phyloP scores from a whole-genome alignment of 1,140 invertebrate species.

The Mylabris phalerata region DNA sequence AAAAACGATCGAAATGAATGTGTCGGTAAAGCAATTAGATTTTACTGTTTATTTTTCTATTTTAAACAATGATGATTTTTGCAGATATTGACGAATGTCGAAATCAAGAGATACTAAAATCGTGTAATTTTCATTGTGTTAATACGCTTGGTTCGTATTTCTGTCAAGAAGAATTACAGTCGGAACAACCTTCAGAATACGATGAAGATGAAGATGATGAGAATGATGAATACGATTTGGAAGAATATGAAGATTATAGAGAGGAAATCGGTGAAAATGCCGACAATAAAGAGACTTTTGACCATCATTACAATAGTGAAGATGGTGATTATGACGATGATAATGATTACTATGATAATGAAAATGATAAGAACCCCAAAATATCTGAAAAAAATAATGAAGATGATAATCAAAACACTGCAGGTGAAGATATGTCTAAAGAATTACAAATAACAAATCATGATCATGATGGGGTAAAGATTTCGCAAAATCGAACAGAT shows the following conservation, averaged over 20 bases:
- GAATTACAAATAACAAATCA: too few species aligned
- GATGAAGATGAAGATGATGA: constrained; percentile 10
- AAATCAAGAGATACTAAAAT: constrained; percentile 7
- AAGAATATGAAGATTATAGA: constrained; percentile 23
- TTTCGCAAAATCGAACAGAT: too few species aligned
- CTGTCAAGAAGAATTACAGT: not conserved
- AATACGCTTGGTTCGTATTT: constrained; percentile 26
- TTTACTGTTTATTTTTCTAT: not conserved
- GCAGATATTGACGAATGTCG: constrained; percentile 74
- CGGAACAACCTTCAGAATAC: constrained; percentile 18
- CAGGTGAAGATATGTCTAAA: too few species aligned
- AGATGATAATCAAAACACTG: too few species aligned
- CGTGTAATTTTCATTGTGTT: constrained; percentile 17
- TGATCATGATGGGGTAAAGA: too few species aligned
- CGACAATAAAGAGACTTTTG: not conserved
- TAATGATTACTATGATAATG: not conserved
- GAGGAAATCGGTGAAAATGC: constrained; percentile 4
- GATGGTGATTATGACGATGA: constrained; percentile 4
- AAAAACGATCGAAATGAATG: constrained; percentile 2
- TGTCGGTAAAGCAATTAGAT: not conserved
- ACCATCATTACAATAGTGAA: not conserved
- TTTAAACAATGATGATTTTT: not conserved
- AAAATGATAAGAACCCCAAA: not conserved
- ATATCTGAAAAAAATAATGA: not conserved
- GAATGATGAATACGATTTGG: constrained; percentile 13